These are phyloP conservation scores for Dorcus hopei DNA, from an alignment of 2,888 invertebrate genomes.

Conservation along the genomic window DNA sequence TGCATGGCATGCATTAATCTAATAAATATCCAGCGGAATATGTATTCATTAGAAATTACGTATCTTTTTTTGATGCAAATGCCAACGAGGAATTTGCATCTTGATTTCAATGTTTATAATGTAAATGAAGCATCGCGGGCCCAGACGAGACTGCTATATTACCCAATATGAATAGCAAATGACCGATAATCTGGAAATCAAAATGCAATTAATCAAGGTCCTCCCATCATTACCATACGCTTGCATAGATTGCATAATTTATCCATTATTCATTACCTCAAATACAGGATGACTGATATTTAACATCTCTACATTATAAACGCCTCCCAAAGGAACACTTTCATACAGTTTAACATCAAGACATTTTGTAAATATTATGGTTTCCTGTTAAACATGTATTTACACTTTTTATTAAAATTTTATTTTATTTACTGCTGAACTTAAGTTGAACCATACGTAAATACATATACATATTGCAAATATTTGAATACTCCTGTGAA, in stretches of 20 bases:
- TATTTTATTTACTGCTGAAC: too few species aligned
- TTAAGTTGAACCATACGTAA: too few species aligned
- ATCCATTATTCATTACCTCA: slow-evolving; percentile 39
- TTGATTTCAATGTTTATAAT: slow-evolving; percentile 10
- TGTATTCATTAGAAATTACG: not conserved
- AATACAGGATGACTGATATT: slow-evolving; percentile 36
- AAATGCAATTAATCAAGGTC: slow-evolving; percentile 47
- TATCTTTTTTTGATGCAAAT: not conserved
- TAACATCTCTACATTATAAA: not conserved
- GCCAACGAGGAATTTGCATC: slow-evolving; percentile 2
- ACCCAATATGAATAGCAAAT: slow-evolving; percentile 23
- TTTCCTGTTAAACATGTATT: too few species aligned
- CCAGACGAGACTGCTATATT: slow-evolving; percentile 9
- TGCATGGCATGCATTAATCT: not conserved
- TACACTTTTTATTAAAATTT: too few species aligned
- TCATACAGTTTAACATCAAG: too few species aligned
- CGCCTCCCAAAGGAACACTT: not conserved
- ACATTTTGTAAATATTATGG: too few species aligned
- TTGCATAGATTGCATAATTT: slow-evolving; percentile 41
- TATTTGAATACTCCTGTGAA: too few species aligned
- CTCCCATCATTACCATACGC: slow-evolving; percentile 16
- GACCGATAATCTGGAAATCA: slow-evolving; percentile 47
- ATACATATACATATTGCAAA: too few species aligned
- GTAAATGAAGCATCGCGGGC: slow-evolving; percentile 6
- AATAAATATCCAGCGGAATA: not conserved